A percentile compares a stretch with the other conserved stretches of the same genome.
phyloP scores from a whole-genome alignment of 2,797 vertebrate genomes.

The Enteromius unitaeniatus region DNA sequence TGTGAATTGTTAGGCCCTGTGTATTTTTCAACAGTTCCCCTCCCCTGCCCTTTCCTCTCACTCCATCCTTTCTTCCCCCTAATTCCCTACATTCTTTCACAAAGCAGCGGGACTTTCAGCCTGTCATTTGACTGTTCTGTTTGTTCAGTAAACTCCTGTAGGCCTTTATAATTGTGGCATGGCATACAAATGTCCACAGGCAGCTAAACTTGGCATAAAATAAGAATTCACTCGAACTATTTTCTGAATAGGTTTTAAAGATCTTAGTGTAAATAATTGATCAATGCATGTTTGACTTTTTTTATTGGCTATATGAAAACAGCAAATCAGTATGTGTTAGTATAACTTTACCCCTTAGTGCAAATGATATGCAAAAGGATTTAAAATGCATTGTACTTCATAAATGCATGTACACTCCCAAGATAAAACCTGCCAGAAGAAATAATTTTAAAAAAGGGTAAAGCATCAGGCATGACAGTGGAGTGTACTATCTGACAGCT shows the following conservation, averaged over 20 bases:
- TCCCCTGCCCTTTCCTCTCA: constrained; percentile 50
- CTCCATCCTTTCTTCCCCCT: constrained; percentile 55
- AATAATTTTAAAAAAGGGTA: background rate
- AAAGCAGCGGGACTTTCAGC: constrained; percentile 63
- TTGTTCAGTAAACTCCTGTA: constrained; percentile 47
- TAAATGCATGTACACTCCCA: background rate
- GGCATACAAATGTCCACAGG: constrained; percentile 25
- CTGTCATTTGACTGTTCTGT: constrained; percentile 50
- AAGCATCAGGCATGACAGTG: background rate
- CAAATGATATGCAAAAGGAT: background rate
- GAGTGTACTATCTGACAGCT: background rate
- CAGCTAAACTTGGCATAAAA: background rate
- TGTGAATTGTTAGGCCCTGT: constrained; percentile 69
- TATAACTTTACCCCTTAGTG: background rate
- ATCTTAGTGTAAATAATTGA: background rate
- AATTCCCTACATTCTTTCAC: constrained; percentile 78
- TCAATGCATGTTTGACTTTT: background rate
- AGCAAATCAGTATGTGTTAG: background rate
- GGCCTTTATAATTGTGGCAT: constrained; percentile 4
- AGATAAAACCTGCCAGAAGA: background rate
- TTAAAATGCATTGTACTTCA: background rate
- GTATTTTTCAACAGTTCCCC: constrained; percentile 65
- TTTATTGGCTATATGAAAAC: background rate
- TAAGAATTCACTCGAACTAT: background rate
- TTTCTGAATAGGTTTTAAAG: background rate